Percentiles rank a stretch among this genome's conserved stretches.
These are phyloP conservation scores for Arenaria interpres DNA, from an alignment of 2,113 vertebrate species.

Conservation along the genomic window DNA sequence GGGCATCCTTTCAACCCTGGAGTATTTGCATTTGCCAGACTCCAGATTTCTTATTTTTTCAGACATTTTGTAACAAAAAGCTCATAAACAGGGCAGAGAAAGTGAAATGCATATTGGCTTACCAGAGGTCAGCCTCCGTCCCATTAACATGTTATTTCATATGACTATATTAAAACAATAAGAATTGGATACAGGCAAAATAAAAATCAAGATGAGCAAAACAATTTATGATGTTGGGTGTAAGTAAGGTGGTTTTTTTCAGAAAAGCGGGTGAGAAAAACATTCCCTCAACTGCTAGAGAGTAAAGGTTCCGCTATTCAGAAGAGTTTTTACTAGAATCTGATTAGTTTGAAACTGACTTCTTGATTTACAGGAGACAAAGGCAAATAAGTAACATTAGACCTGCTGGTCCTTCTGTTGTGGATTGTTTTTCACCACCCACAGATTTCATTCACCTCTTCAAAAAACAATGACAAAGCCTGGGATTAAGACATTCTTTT, in stretches of 20 bases:
- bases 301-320: background rate
- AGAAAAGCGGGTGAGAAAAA: background rate
- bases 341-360: background rate
- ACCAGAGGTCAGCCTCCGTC: background rate
- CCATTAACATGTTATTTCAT: no score
- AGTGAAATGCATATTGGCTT: accelerated
- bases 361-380: background rate
- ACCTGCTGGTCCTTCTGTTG: background rate
- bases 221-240: accelerated
- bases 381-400: background rate
- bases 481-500: background rate
- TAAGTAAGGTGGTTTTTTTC: background rate
- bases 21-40: background rate
- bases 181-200: background rate
- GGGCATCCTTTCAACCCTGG: background rate
- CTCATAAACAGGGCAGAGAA: background rate
- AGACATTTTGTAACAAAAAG: background rate
- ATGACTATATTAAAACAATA: no score
- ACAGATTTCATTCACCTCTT: background rate
- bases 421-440: background rate
- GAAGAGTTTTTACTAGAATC: background rate
- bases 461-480: background rate
- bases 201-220: background rate
- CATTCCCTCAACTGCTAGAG: background rate
- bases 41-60: background rate